Conservation (phyloP, 2,797 vertebrate species). For the Cyclura pinguis region DNA sequence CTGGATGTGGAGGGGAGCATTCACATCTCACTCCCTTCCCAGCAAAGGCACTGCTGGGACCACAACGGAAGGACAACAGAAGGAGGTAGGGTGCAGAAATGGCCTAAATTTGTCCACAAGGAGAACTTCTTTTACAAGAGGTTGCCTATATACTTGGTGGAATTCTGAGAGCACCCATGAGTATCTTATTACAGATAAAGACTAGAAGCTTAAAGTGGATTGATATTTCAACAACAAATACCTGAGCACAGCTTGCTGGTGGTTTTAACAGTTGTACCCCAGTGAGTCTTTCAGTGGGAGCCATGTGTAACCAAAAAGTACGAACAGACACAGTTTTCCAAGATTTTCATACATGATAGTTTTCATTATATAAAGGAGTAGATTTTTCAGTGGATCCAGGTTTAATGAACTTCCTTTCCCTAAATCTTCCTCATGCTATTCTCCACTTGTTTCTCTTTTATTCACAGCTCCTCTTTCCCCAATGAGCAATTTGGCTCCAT, state of each 20-base stretch:
- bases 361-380: neutral
- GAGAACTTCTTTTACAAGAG: too few species aligned
- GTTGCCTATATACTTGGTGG: too few species aligned
- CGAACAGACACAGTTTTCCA: neutral
- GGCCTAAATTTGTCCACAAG: too few species aligned
- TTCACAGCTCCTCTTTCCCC: neutral
- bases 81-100: too few species aligned
- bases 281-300: neutral
- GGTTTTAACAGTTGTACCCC: neutral
- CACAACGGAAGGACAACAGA: too few species aligned
- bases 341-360: neutral
- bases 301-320: neutral
- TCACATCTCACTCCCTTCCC: too few species aligned
- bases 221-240: neutral
- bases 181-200: neutral
- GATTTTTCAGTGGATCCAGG: neutral
- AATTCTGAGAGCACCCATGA: neutral
- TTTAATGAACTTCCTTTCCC: neutral
- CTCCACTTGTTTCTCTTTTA: too few species aligned
- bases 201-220: too few species aligned
- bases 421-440: too few species aligned
- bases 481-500: neutral
- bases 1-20: too few species aligned
- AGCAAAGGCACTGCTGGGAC: too few species aligned
- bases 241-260: neutral